phyloP scores from a whole-genome alignment of 2,888 invertebrate species.

The Zootermopsis nevadensis region DNA sequence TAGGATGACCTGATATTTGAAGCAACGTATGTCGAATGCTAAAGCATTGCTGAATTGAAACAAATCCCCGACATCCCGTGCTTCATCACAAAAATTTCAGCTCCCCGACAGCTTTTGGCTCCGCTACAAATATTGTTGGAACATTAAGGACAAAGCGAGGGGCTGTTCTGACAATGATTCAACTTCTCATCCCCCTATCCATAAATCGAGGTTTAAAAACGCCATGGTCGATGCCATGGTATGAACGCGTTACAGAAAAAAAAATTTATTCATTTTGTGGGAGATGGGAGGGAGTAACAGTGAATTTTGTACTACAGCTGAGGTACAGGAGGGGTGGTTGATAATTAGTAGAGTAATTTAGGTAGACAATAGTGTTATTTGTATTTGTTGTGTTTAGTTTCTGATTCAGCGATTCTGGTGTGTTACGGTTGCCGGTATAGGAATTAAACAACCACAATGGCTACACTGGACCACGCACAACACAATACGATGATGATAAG shows the following conservation, averaged over 20 bases:
- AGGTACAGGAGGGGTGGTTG: background rate
- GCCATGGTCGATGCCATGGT: background rate
- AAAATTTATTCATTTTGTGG: background rate
- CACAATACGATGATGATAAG: too few species aligned
- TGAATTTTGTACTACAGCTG: background rate
- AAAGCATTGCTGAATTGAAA: background rate
- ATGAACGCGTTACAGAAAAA: background rate
- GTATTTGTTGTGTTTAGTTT: too few species aligned
- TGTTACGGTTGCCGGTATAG: too few species aligned
- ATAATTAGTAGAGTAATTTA: background rate
- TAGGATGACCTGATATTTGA: background rate
- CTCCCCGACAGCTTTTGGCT: background rate
- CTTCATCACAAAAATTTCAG: background rate
- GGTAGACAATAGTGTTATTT: background rate
- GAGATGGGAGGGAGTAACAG: background rate
- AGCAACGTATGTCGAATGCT: background rate
- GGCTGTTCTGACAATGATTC: background rate
- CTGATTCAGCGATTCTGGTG: too few species aligned
- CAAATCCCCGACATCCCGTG: background rate
- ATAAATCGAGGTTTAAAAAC: background rate
- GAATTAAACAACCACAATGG: too few species aligned
- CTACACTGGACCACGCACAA: too few species aligned
- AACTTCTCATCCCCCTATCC: background rate
- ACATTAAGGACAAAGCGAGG: background rate
- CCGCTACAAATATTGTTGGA: background rate